phyloP scores from a whole-genome alignment of 2,797 vertebrate genomes.

The Pipistrellus kuhlii region DNA sequence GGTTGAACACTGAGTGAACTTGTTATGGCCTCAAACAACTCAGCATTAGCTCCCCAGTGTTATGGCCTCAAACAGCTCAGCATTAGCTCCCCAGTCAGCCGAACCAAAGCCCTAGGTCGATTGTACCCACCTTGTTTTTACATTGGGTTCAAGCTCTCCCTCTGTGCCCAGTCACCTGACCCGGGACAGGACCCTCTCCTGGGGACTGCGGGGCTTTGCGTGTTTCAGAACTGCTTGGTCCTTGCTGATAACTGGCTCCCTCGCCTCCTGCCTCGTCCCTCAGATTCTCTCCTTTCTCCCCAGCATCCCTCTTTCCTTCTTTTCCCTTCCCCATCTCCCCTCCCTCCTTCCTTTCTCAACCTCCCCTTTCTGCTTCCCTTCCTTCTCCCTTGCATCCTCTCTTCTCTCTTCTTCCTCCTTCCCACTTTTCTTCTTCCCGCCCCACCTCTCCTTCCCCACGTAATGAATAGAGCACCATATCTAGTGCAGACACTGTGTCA shows the following conservation, averaged over 20 bases:
- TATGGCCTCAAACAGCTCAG: neutral
- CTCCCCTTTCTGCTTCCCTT: neutral
- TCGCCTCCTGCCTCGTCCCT: fast-evolving
- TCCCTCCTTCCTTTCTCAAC: too few species aligned
- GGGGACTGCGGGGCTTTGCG: too few species aligned
- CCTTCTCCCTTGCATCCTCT: fast-evolving
- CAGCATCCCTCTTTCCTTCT: too few species aligned
- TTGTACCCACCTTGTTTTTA: neutral
- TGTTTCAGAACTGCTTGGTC: neutral
- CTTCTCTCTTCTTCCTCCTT: neutral
- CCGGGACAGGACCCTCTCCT: neutral
- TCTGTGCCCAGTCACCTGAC: neutral
- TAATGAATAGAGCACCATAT: neutral
- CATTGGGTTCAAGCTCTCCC: neutral
- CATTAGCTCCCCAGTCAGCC: neutral
- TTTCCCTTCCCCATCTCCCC: neutral
- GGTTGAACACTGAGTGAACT: neutral
- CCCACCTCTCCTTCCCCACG: neutral
- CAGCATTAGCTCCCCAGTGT: neutral
- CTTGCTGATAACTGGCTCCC: too few species aligned
- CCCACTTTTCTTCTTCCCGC: neutral
- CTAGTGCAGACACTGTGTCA: neutral
- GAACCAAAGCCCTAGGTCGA: neutral
- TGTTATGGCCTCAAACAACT: neutral
- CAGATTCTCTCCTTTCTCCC: too few species aligned